These are phyloP conservation scores for Sylvilagus bachmani DNA, from an alignment of 2,113 vertebrate species.

Conservation along the genomic window DNA sequence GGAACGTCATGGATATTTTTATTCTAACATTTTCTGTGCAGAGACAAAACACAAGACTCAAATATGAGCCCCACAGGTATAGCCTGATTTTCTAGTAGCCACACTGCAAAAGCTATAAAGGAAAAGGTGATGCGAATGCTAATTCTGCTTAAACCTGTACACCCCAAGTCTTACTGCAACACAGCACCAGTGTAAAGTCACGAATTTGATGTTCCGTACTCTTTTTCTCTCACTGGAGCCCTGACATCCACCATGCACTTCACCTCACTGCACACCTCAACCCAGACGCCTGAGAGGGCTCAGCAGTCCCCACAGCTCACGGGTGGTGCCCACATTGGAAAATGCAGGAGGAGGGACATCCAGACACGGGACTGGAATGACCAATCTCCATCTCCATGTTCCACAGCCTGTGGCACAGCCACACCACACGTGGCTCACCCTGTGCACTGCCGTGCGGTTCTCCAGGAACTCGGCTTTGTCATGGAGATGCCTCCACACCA, in stretches of 20 bases:
- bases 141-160: not conserved
- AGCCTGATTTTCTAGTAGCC: not conserved
- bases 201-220: not conserved
- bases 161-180: not conserved
- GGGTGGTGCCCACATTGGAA: not conserved
- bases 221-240: not conserved
- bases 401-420: not conserved
- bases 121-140: not conserved
- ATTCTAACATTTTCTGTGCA: not conserved
- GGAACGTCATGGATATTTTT: not conserved
- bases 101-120: not conserved
- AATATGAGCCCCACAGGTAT: not conserved
- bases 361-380: not conserved
- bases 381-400: not conserved
- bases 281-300: not conserved
- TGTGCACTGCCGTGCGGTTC: not conserved
- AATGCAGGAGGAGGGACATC: not conserved
- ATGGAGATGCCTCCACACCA: constrained; percentile 28
- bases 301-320: no score
- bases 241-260: not conserved
- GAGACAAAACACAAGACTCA: not conserved
- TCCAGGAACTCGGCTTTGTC: constrained; percentile 23
- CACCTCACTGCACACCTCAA: not conserved
- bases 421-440: not conserved
- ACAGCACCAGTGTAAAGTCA: not conserved